A percentile compares a stretch with the other conserved stretches of the same genome.
Conservation (phyloP, 2,888 invertebrate genomes). For the Mythimna loreyi region DNA sequence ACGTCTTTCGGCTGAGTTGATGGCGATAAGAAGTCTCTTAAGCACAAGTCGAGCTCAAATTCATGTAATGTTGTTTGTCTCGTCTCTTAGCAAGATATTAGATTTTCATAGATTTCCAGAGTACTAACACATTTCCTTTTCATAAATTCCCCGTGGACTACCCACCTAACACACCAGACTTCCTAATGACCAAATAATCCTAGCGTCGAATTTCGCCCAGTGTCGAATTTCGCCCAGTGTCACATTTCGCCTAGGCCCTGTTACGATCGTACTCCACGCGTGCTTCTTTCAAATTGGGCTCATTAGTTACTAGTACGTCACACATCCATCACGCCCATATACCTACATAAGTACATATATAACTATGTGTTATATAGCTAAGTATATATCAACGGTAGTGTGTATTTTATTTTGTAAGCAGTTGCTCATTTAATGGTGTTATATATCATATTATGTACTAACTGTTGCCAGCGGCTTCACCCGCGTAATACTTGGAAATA, state of each 20-base stretch:
- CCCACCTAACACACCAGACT: neutral
- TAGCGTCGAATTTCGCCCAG: conserved; percentile 11
- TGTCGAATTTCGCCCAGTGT: conserved; percentile 8
- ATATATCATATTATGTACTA: too few species aligned
- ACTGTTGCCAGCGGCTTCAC: too few species aligned
- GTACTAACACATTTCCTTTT: too few species aligned
- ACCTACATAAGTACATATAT: neutral
- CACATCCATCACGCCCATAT: conserved; percentile 38
- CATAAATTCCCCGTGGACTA: too few species aligned
- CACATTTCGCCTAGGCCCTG: conserved; percentile 10
- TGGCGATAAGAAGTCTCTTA: too few species aligned
- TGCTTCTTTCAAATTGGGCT: conserved; percentile 56
- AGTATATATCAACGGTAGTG: neutral
- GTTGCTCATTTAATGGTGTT: too few species aligned
- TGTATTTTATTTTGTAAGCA: neutral
- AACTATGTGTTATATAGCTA: conserved; percentile 2
- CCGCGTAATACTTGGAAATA: too few species aligned
- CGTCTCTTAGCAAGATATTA: too few species aligned
- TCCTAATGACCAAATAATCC: neutral
- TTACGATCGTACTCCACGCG: conserved; percentile 15
- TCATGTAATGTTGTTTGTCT: too few species aligned
- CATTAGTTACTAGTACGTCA: conserved; percentile 43
- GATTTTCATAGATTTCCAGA: too few species aligned
- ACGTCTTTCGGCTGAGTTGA: too few species aligned
- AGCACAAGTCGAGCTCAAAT: too few species aligned